Evolutionary conservation across 1,140 invertebrate species (phyloP).

Genomic region (Meloidogyne hapla): DNA sequence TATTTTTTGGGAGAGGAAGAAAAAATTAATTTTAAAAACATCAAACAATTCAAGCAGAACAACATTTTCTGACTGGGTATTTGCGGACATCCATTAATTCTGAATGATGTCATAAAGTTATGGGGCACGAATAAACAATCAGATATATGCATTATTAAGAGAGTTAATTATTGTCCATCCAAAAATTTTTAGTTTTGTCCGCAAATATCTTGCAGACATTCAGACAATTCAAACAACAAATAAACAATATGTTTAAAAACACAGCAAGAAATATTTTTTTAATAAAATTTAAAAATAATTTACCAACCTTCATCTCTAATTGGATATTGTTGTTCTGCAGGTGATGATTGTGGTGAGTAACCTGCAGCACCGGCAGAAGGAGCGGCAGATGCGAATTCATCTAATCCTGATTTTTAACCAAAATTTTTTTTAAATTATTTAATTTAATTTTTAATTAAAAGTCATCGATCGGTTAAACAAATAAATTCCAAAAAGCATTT

Average conservation of each 20-base stretch:
- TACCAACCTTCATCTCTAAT: background rate
- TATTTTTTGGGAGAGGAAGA: no score
- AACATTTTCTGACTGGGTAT: no score
- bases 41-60: no score
- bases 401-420: background rate
- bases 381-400: background rate
- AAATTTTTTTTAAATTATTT: background rate
- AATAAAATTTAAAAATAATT: background rate
- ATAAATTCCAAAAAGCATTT: no score
- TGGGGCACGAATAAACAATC: no score
- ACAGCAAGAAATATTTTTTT: background rate
- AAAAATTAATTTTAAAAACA: no score
- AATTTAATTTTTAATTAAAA: background rate
- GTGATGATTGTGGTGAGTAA: background rate
- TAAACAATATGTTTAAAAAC: background rate
- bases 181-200: no score
- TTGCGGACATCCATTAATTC: no score
- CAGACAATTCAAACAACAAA: background rate
- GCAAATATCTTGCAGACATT: no score
- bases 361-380: background rate
- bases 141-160: no score
- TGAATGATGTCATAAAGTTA: no score
- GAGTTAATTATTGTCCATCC: no score
- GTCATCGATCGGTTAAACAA: background rate
- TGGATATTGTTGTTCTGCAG: constrained; percentile 9